Conservation (phyloP, 2,797 vertebrate genomes). For the Rachycentron canadum region DNA sequence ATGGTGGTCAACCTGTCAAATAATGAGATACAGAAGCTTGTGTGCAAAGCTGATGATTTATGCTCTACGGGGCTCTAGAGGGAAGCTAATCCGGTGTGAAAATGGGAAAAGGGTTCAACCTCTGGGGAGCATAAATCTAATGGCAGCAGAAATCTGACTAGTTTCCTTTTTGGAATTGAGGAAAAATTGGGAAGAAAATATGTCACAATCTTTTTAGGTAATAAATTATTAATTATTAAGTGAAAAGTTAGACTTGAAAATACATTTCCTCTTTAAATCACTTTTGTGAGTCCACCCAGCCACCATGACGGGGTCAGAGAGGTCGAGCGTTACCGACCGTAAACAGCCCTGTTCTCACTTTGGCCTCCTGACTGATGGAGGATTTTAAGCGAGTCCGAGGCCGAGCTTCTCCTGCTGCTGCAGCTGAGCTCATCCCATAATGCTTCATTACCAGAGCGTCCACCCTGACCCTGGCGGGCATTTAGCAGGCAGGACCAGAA, state of each 20-base stretch:
- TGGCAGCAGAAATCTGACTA: too few species aligned
- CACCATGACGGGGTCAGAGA: not conserved
- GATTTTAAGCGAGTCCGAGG: conserved; percentile 12
- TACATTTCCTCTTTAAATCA: not conserved
- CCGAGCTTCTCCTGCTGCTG: conserved; percentile 16
- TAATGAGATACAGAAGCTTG: not conserved
- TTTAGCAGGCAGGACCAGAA: conserved; percentile 43
- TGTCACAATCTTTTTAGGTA: too few species aligned
- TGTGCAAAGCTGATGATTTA: not conserved
- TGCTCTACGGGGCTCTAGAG: not conserved
- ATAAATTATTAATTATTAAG: too few species aligned
- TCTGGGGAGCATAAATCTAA: not conserved
- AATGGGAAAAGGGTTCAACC: not conserved
- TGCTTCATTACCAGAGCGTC: conserved; percentile 64
- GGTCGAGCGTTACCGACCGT: conserved; percentile 21
- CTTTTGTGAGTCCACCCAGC: not conserved
- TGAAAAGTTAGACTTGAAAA: not conserved
- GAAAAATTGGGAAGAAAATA: too few species aligned
- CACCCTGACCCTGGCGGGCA: conserved; percentile 56
- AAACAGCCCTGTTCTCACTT: conserved; percentile 39
- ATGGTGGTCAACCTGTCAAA: conserved; percentile 5
- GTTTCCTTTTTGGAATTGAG: too few species aligned
- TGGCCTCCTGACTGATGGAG: conserved; percentile 36
- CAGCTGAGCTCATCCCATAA: conserved; percentile 61
- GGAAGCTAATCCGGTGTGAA: not conserved